Conservation (phyloP, 2,113 vertebrate species). For the Coreoperca whiteheadi region DNA sequence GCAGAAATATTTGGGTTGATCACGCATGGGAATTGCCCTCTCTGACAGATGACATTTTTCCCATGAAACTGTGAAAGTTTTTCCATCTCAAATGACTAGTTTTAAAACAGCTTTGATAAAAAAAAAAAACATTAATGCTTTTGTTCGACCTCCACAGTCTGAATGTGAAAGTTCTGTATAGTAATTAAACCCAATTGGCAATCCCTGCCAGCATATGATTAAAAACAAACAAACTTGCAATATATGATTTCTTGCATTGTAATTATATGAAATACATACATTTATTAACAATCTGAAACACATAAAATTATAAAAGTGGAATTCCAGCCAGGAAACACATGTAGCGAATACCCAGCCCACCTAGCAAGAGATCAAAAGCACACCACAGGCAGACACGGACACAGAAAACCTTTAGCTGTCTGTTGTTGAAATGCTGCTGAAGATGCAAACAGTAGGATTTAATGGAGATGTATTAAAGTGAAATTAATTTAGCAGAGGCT, state of each 20-base stretch:
- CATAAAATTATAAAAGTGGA: not conserved
- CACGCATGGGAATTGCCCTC: too few relatives aligned
- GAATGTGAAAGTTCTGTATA: not conserved
- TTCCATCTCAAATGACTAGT: not conserved
- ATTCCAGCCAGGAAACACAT: not conserved
- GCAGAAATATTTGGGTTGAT: not conserved
- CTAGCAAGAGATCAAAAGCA: not conserved
- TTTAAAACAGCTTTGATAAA: not conserved
- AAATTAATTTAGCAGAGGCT: not conserved
- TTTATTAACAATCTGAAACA: not conserved
- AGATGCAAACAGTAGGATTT: not conserved
- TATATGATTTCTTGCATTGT: not conserved
- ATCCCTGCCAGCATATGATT: not conserved
- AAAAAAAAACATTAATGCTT: not conserved
- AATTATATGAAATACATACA: not conserved
- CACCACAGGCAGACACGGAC: not conserved
- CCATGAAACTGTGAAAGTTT: not conserved
- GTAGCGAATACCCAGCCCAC: not conserved
- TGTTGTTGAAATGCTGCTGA: not conserved
- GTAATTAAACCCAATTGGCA: not conserved
- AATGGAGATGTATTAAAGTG: not conserved
- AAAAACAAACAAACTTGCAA: not conserved
- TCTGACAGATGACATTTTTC: constrained; percentile 11
- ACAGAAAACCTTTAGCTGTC: not conserved
- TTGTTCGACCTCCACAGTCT: not conserved